Base-by-base conservation (phyloP, 2,888 invertebrate genomes). In the Electrophaes corylata region DNA sequence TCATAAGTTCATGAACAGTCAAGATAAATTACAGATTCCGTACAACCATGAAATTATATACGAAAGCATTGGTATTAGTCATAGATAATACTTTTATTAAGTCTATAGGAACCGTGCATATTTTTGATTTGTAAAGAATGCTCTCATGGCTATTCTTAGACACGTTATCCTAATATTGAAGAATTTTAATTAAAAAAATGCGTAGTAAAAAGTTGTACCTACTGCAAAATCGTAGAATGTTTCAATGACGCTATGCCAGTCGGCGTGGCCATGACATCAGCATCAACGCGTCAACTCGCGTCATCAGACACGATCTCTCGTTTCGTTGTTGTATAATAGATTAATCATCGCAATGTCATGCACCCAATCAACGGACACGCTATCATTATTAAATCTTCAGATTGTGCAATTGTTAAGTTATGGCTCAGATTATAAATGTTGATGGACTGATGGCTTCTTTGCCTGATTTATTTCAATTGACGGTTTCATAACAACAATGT, bases 191-290 rank as follows among this genome's bases (percentile, higher is more conserved):
- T 1, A 43, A 23, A 47, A 37, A 51, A 37, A 29, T 11, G 16
- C 11, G 37, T 44, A 29, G 43, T 52, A 48, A 55, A 48, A 64
- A 69, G 56, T 69, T 57, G 56, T 61, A n/a, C 26, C 11, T 44
- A n/a, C 61, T 53, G 23, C 12, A 45, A 20, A 46, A 47, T 57
- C 56, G 64, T 66, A 59, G 55, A 61, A 69, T 68, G 67, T 66
- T 65, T 65, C 65, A 76, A 74, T 83, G 83, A 83, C 81, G 83
- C 69, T 69, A 69, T 37, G 37, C 70, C 69, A 74, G 72, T 73
- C 78, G 74, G 78, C 78, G 75, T 70, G 79, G 76, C 74, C 77
- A 84, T 91, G 90, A 90, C 89, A 88, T 91, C 88, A 89, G 72
- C 80, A 76, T 59, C 66, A 69, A 55, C 75, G 79, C 88, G 89